A percentile compares a stretch with the other conserved stretches of the same genome.
phyloP scores from a whole-genome alignment of 2,113 vertebrate species.

The Brachypteracias leptosomus region DNA sequence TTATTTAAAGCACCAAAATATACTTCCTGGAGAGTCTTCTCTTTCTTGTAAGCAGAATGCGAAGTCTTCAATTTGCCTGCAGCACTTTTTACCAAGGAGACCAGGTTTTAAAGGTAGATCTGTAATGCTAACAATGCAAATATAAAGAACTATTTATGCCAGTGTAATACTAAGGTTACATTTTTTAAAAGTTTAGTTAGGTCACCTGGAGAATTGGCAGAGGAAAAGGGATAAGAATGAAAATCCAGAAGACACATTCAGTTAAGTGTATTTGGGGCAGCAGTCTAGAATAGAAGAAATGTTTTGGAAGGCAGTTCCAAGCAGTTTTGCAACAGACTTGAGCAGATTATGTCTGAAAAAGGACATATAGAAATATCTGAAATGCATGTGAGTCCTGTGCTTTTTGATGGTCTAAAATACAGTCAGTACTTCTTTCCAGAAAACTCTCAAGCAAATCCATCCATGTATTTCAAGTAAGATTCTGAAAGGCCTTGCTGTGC shows the following conservation, averaged over 20 bases:
- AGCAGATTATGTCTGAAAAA: neutral
- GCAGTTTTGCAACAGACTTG: neutral
- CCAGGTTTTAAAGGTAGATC: neutral
- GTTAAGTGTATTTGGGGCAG: neutral
- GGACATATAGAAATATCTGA: neutral
- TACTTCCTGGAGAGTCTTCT: neutral
- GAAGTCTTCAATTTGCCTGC: neutral
- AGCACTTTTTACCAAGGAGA: neutral
- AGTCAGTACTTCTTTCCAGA: neutral
- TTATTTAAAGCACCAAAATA: neutral
- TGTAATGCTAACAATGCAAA: neutral
- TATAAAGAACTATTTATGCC: neutral
- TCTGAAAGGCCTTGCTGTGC: neutral
- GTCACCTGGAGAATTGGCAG: neutral
- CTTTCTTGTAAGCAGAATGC: neutral
- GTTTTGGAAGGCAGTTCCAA: neutral
- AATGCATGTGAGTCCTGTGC: rapidly evolving
- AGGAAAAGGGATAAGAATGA: neutral
- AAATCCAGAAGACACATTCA: neutral
- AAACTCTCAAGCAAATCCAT: neutral
- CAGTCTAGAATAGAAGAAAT: neutral
- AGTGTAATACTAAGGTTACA: neutral
- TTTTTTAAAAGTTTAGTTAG: neutral
- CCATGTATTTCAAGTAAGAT: neutral
- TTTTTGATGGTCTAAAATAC: neutral